Evolutionary conservation across 2,888 invertebrate species (phyloP).

Genomic region (Caenorhabditis parvicauda): DNA sequence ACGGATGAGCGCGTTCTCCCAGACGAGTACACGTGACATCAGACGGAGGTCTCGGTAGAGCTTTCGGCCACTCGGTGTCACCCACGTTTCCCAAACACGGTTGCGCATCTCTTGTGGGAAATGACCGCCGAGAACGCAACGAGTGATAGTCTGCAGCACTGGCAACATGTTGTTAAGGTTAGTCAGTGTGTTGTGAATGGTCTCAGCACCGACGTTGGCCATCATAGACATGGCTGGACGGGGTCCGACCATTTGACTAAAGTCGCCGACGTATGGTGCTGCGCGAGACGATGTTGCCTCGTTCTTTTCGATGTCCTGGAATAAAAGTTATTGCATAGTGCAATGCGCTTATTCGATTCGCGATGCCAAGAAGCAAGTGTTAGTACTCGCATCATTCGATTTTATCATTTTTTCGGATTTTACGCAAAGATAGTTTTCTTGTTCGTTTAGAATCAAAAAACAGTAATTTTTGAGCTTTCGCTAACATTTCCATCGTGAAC

Average conservation of each 20-base stretch:
- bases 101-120: slow-evolving; percentile 13
- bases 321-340: no score
- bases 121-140: slow-evolving; percentile 3
- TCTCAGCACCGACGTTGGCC: slow-evolving; percentile 17
- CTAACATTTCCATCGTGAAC: no score
- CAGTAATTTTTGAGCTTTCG: no score
- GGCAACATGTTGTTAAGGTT: slow-evolving; percentile 27
- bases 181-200: slow-evolving; percentile 14
- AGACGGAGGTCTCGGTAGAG: slow-evolving; percentile 23
- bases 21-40: slow-evolving; percentile 27
- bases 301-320: not conserved
- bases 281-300: slow-evolving; percentile 5
- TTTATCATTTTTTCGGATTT: not conserved
- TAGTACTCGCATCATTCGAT: no score
- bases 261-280: not conserved
- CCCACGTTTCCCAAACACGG: slow-evolving; percentile 30
- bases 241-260: no score
- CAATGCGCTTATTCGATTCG: no score
- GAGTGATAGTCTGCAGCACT: slow-evolving; percentile 22
- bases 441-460: no score
- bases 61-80: slow-evolving; percentile 22
- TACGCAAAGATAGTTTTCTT: no score
- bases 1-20: slow-evolving; percentile 31
- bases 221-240: slow-evolving; percentile 11
- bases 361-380: no score